These are phyloP conservation scores for Cordilura impudica DNA, from an alignment of 2,888 invertebrate species.

Conservation along the genomic window DNA sequence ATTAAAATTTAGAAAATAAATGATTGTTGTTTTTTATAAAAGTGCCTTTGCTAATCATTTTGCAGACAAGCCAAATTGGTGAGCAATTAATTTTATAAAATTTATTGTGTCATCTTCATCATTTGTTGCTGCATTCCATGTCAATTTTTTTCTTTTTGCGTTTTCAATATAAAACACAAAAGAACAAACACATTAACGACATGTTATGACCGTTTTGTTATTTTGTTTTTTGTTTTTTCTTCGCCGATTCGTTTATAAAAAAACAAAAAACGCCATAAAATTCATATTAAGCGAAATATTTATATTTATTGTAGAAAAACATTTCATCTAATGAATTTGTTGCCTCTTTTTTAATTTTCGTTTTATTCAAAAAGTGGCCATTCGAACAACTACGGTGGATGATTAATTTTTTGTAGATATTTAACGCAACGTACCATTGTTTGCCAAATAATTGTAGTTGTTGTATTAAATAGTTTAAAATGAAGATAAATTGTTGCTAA, in stretches of 20 bases:
- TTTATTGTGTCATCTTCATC: constrained; percentile 52
- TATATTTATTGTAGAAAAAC: neutral
- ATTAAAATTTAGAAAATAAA: neutral
- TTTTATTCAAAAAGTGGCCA: neutral
- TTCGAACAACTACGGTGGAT: neutral
- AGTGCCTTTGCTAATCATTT: constrained; percentile 49
- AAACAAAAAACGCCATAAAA: neutral
- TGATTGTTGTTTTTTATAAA: constrained; percentile 5
- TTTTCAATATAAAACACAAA: constrained; percentile 1
- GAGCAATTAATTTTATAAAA: constrained; percentile 56
- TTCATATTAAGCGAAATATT: neutral
- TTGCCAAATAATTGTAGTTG: constrained; percentile 8
- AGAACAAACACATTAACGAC: constrained; percentile 19
- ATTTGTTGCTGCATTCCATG: constrained; percentile 28
- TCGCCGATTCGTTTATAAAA: neutral
- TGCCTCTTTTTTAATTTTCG: neutral
- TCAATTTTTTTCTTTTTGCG: neutral
- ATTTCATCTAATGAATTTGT: neutral
- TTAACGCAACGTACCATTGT: neutral
- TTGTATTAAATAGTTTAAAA: constrained; percentile 24
- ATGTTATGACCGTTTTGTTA: constrained; percentile 7
- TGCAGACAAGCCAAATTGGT: constrained; percentile 56
- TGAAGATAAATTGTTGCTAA: constrained; percentile 38
- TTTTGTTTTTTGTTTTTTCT: neutral
- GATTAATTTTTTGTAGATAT: neutral